These are phyloP conservation scores for Nephrotoma appendiculata DNA, from an alignment of 2,888 invertebrate genomes.

Conservation along the genomic window DNA sequence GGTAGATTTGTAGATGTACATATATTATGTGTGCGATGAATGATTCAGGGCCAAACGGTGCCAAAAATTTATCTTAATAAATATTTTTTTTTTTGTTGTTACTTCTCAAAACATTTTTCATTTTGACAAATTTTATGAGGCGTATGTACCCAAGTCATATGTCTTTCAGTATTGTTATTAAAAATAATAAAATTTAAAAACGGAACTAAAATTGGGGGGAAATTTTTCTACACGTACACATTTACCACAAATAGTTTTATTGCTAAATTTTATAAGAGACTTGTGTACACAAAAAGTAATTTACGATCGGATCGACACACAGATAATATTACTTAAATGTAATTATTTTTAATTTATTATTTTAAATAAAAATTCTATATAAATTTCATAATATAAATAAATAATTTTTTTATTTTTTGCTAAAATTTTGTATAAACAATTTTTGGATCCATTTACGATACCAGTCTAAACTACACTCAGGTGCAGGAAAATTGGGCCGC, in stretches of 20 bases:
- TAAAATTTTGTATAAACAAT: neutral
- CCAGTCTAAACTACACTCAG: no score
- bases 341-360: neutral
- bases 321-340: neutral
- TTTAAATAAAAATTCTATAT: neutral
- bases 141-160: neutral
- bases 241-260: no score
- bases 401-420: neutral
- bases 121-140: neutral
- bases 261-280: neutral
- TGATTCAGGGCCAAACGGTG: neutral
- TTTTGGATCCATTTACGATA: neutral
- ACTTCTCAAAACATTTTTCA: neutral
- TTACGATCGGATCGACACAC: neutral
- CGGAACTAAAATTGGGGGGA: neutral
- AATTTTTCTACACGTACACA: no score
- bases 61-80: neutral
- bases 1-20: neutral
- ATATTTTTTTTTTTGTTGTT: neutral
- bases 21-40: neutral
- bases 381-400: neutral
- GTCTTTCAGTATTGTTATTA: neutral
- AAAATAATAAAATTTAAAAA: neutral
- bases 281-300: neutral
- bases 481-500: no score